A percentile compares a stretch with the other conserved stretches of the same genome.
phyloP scores from a whole-genome alignment of 2,888 invertebrate species.

The Girardia tigrina region DNA sequence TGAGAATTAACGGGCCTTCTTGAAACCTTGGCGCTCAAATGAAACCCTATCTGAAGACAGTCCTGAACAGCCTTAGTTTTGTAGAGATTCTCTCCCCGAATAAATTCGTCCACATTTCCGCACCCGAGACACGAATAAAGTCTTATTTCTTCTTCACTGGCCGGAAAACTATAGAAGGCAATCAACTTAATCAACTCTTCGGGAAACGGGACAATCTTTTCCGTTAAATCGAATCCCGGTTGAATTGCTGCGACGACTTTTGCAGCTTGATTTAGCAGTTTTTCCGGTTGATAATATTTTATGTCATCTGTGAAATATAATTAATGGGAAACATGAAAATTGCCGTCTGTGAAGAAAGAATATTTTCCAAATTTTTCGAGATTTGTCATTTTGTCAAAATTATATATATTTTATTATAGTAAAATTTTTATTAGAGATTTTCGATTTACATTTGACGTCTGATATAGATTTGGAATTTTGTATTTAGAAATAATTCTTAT shows the following conservation, averaged over 20 bases:
- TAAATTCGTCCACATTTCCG: conserved; percentile 89
- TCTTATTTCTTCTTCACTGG: conserved; percentile 89
- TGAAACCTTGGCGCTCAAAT: conserved; percentile 1
- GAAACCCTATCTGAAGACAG: conserved; percentile 53
- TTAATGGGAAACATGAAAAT: too few relatives aligned
- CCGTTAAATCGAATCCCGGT: conserved; percentile 85
- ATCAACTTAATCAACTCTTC: conserved; percentile 90
- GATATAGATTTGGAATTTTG: too few relatives aligned
- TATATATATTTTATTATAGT: too few relatives aligned
- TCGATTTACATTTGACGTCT: too few relatives aligned
- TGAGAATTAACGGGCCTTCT: background rate
- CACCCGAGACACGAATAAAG: conserved; percentile 92
- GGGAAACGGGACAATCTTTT: conserved; percentile 86
- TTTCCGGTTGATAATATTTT: conserved; percentile 24
- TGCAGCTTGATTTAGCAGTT: conserved; percentile 70
- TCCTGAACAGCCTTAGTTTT: conserved; percentile 58
- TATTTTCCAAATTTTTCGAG: too few relatives aligned
- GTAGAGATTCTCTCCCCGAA: conserved; percentile 77
- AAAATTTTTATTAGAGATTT: too few relatives aligned
- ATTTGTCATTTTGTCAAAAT: too few relatives aligned
- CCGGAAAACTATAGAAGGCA: conserved; percentile 96
- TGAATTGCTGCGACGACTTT: conserved; percentile 85
- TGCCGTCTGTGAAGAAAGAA: too few relatives aligned
- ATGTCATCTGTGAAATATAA: background rate
- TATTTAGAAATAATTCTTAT: too few relatives aligned